A percentile compares a stretch with the other conserved stretches of the same genome.
Evolutionary conservation across 2,113 vertebrate genomes (phyloP).

Genomic region (Craseonycteris thonglongyai): DNA sequence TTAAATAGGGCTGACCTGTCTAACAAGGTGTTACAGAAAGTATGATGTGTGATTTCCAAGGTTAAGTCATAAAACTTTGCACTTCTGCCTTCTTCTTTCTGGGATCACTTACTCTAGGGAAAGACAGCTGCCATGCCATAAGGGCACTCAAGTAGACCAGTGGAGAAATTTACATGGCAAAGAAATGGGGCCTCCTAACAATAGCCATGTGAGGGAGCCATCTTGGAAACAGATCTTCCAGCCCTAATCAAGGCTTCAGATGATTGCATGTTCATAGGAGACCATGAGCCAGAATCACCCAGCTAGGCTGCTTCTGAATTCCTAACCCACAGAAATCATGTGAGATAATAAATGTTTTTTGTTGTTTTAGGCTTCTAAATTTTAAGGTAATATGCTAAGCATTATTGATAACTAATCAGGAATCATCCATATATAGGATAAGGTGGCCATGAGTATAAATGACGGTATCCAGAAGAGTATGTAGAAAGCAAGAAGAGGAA

Average conservation of each 20-base stretch:
- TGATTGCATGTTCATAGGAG: background rate
- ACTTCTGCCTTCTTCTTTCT: background rate
- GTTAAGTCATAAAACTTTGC: background rate
- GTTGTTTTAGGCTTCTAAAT: background rate
- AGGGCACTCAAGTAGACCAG: background rate
- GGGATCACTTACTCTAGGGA: background rate
- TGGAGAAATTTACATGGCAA: background rate
- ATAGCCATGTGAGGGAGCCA: background rate
- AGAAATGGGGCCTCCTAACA: background rate
- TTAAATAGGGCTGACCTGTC: background rate
- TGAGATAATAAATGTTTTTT: background rate
- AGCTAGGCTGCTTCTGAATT: background rate
- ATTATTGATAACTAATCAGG: background rate
- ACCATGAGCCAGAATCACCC: background rate
- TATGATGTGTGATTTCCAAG: background rate
- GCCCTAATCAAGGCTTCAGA: background rate
- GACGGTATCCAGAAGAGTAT: background rate
- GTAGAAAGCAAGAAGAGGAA: background rate
- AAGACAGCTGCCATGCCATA: background rate
- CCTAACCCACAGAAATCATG: background rate
- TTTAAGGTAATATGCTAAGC: background rate
- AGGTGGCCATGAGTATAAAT: background rate
- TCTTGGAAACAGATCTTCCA: background rate
- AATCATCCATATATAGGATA: background rate
- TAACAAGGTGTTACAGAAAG: background rate